These are phyloP conservation scores for Sipha flava DNA, from an alignment of 1,140 invertebrate genomes.

Conservation along the genomic window DNA sequence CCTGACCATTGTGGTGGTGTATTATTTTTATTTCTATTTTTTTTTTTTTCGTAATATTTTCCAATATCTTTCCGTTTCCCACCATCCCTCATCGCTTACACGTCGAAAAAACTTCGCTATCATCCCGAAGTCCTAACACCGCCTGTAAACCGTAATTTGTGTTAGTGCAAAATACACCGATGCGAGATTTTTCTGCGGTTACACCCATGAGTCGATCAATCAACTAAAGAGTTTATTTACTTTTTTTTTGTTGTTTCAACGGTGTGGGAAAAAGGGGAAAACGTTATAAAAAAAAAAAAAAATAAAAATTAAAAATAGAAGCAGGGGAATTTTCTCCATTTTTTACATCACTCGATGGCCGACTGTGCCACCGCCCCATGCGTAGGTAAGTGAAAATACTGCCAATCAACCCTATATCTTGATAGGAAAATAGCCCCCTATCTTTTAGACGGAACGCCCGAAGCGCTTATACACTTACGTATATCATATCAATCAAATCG, in stretches of 20 bases:
- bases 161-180: not conserved
- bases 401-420: constrained; percentile 23
- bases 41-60: no score
- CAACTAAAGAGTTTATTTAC: not conserved
- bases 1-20: no score
- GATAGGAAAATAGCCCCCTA: constrained; percentile 17
- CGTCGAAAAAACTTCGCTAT: not conserved
- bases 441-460: not conserved
- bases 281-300: not conserved
- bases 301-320: not conserved
- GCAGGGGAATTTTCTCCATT: constrained; percentile 7
- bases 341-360: constrained; percentile 21
- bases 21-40: no score
- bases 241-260: not conserved
- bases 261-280: not conserved
- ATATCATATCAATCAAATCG: constrained; percentile 19
- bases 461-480: not conserved
- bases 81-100: no score
- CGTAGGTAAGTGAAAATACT: constrained; percentile 2
- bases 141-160: not conserved
- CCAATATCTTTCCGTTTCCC: not conserved
- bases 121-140: no score
- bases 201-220: constrained; percentile 19
- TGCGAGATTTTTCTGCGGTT: not conserved
- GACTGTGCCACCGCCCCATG: not conserved